Evolutionary conservation across 2,797 vertebrate species (phyloP).

Genomic region (Malacoraja senta): DNA sequence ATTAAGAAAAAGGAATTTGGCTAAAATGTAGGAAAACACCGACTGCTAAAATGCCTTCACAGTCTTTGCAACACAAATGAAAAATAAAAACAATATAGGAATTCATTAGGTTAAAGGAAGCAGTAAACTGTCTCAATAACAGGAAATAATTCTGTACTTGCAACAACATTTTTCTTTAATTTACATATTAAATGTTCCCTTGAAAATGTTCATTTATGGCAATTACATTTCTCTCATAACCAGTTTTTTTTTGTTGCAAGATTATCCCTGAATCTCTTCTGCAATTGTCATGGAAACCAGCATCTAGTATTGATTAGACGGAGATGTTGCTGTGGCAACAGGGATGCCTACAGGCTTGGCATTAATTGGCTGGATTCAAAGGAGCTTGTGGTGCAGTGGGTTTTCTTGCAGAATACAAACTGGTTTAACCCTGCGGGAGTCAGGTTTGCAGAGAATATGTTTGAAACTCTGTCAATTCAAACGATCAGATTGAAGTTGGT

Average conservation of each 20-base stretch:
- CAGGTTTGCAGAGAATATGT: slow-evolving; percentile 30
- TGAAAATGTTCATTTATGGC: slow-evolving; percentile 15
- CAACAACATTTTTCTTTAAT: background rate
- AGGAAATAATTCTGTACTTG: background rate
- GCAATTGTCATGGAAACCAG: slow-evolving; percentile 62
- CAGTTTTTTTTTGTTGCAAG: background rate
- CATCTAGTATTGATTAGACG: slow-evolving; percentile 59
- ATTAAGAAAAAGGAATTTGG: background rate
- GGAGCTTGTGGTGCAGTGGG: slow-evolving; percentile 41
- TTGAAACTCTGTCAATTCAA: slow-evolving; percentile 21
- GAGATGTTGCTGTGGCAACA: slow-evolving; percentile 68
- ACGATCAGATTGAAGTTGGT: background rate
- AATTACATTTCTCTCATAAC: slow-evolving; percentile 12
- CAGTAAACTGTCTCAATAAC: background rate
- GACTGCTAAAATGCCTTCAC: background rate
- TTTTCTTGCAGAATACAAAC: slow-evolving; percentile 42
- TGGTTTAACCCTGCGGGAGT: slow-evolving; percentile 42
- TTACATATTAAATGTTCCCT: slow-evolving; percentile 4
- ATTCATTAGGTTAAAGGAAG: slow-evolving; percentile 15
- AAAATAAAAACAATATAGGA: slow-evolving; percentile 2
- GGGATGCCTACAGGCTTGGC: slow-evolving; percentile 58
- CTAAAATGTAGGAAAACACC: background rate
- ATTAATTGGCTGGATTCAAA: slow-evolving; percentile 52
- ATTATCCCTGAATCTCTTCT: slow-evolving; percentile 27
- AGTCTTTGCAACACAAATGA: background rate